Evolutionary conservation across 2,797 vertebrate species (phyloP).

Genomic region (Tachyglossus aculeatus): DNA sequence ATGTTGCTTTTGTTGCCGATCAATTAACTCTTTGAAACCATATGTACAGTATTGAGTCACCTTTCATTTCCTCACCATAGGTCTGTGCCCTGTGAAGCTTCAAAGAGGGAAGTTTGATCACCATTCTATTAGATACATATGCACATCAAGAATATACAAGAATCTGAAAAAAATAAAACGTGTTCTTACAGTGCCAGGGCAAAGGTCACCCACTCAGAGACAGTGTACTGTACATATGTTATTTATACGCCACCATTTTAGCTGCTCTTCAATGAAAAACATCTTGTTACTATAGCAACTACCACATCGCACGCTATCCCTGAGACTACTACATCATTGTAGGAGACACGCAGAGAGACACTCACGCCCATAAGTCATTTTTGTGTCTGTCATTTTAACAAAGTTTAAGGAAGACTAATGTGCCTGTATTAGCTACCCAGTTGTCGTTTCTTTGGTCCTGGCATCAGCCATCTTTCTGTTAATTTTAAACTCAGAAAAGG

Average conservation of each 20-base stretch:
- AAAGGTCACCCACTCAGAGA: constrained; percentile 65
- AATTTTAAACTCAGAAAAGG: constrained; percentile 33
- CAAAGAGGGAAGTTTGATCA: constrained; percentile 62
- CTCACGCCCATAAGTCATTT: constrained; percentile 60
- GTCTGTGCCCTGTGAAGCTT: constrained; percentile 48
- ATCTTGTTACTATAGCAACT: constrained; percentile 77
- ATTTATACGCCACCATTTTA: constrained; percentile 76
- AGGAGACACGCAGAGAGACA: constrained; percentile 54
- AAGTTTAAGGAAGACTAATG: constrained; percentile 44
- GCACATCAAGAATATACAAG: constrained; percentile 61
- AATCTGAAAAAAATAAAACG: constrained; percentile 58
- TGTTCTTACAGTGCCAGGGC: constrained; percentile 59
- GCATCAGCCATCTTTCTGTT: background rate
- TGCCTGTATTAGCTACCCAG: background rate
- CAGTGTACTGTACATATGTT: constrained; percentile 72
- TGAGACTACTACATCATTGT: constrained; percentile 62
- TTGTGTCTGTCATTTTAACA: constrained; percentile 53
- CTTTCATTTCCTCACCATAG: constrained; percentile 34
- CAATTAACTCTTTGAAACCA: constrained; percentile 36
- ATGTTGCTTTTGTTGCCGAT: constrained; percentile 42
- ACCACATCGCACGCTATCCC: constrained; percentile 61
- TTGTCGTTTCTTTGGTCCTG: constrained; percentile 31
- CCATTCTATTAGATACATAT: constrained; percentile 48
- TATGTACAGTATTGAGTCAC: constrained; percentile 19
- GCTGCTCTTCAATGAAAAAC: constrained; percentile 72